A percentile compares a stretch with the other conserved stretches of the same genome.
Conservation (phyloP, 2,113 vertebrate species). For the Charina bottae region DNA sequence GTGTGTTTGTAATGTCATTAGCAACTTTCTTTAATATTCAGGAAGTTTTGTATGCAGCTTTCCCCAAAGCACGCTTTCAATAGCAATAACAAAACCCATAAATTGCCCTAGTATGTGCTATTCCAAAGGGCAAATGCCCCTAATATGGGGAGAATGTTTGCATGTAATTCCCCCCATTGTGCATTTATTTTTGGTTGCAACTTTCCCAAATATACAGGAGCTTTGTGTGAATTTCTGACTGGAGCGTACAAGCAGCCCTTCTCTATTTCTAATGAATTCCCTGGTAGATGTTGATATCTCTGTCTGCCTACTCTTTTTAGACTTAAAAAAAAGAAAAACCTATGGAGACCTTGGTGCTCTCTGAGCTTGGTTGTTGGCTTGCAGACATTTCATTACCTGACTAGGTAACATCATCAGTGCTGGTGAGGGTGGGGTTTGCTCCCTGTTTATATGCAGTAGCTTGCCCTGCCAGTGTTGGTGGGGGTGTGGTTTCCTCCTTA, state of each 20-base stretch:
- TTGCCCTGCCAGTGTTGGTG: too few relatives aligned
- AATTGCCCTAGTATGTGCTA: background rate
- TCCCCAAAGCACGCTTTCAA: background rate
- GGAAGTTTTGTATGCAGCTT: background rate
- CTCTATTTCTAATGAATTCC: background rate
- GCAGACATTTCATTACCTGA: background rate
- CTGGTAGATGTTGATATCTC: background rate
- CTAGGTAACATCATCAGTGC: background rate
- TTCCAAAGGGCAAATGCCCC: background rate
- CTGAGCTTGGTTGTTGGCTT: background rate
- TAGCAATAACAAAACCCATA: background rate
- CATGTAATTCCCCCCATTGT: background rate
- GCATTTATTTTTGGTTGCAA: background rate
- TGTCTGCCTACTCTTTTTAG: background rate
- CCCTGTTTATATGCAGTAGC: too few relatives aligned
- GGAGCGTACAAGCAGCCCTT: background rate
- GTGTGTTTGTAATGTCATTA: background rate
- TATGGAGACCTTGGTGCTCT: background rate
- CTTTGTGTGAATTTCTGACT: background rate
- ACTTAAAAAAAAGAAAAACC: background rate
- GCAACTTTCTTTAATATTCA: background rate
- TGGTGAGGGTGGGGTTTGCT: too few relatives aligned
- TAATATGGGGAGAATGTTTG: background rate
- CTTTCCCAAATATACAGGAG: background rate
- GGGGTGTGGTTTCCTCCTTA: too few relatives aligned